phyloP scores from a whole-genome alignment of 1,140 invertebrate species.

The Pantala flavescens region DNA sequence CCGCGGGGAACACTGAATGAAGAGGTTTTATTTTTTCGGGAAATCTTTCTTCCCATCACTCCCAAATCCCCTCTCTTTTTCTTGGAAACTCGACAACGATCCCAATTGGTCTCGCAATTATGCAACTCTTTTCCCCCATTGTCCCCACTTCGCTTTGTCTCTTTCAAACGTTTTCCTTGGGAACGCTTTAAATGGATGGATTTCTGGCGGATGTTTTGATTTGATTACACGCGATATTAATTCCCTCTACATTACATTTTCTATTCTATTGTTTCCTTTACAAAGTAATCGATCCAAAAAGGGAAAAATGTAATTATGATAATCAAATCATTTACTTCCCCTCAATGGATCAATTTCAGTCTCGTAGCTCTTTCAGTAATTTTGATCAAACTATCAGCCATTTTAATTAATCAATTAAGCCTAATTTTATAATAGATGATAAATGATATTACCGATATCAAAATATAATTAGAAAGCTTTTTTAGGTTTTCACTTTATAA shows the following conservation, averaged over 20 bases:
- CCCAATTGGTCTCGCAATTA: not conserved
- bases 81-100: slow-evolving; percentile 5
- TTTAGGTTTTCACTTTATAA: no score
- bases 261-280: no score
- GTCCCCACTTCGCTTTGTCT: not conserved
- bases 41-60: not conserved
- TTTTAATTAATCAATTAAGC: no score
- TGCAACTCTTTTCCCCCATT: not conserved
- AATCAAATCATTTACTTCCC: no score
- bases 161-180: not conserved
- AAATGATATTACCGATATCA: no score
- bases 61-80: not conserved
- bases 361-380: no score
- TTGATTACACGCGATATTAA: not conserved
- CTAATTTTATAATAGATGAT: no score
- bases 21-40: not conserved
- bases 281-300: no score
- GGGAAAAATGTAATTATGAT: no score
- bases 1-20: not conserved
- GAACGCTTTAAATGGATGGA: not conserved
- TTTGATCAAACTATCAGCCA: no score
- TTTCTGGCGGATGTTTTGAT: not conserved
- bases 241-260: not conserved
- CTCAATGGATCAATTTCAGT: no score
- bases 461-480: no score